Percentiles rank a stretch among this genome's conserved stretches.
These are phyloP conservation scores for Cheumatopsyche charites DNA, from an alignment of 1,140 invertebrate genomes.

Conservation along the genomic window DNA sequence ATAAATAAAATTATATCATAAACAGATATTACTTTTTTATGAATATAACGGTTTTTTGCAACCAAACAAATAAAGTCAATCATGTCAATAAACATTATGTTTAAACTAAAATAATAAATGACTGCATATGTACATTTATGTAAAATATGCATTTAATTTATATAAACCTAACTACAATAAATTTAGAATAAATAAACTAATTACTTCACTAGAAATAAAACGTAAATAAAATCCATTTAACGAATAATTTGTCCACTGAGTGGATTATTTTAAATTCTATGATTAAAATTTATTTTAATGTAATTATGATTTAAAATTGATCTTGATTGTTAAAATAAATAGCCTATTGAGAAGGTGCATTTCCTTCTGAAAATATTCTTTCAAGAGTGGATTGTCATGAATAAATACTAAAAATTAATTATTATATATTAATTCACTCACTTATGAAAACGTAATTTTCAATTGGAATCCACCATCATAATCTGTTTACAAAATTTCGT, in stretches of 20 bases:
- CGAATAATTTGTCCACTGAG: constrained; percentile 42
- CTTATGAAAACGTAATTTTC: too few species aligned
- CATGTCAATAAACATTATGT: constrained; percentile 42
- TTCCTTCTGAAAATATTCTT: too few species aligned
- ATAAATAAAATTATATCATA: constrained; percentile 28
- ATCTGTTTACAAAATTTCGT: constrained; percentile 23
- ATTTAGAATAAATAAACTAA: constrained; percentile 32
- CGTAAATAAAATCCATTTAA: background rate
- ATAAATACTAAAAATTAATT: too few species aligned
- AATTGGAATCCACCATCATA: too few species aligned
- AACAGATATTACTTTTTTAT: constrained; percentile 38
- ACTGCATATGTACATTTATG: constrained; percentile 27
- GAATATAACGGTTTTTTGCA: constrained; percentile 31
- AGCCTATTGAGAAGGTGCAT: too few species aligned
- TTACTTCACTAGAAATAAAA: constrained; percentile 40
- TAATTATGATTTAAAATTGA: background rate
- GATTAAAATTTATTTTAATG: constrained; percentile 4
- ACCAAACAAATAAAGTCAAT: constrained; percentile 40
- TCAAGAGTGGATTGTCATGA: too few species aligned
- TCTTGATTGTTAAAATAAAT: too few species aligned
- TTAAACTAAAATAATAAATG: constrained; percentile 38
- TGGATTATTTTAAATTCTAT: constrained; percentile 39
- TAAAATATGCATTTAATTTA: constrained; percentile 9
- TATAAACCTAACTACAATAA: constrained; percentile 14
- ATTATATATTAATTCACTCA: too few species aligned